Base-by-base conservation (phyloP, 2,113 vertebrate genomes). In the Hippolais icterina region DNA sequence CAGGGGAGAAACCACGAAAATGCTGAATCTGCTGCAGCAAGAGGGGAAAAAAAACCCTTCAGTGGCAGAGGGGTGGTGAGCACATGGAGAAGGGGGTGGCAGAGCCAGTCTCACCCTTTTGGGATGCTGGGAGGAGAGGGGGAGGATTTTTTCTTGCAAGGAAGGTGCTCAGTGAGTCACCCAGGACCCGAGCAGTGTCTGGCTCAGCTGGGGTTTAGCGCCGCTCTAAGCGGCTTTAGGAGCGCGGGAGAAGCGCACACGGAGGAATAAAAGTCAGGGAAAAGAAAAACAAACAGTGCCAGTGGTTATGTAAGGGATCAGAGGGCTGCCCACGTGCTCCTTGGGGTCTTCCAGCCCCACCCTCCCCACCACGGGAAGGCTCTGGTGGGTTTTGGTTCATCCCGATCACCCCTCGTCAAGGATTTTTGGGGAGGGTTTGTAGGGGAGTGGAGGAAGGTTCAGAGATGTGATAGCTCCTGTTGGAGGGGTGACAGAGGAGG, bases 131-230 rank as follows among this genome's bases (percentile, higher is more conserved):
- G 12, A 61, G 28, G 33, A 41, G 21, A 25, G 12, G 47, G 49
- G 17, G 53, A 72, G 35, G 39, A 2, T 50, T 93, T 44, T 44
- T 74, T 41, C 68, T 70, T 66, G 50, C 50, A 7, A 60, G 83
- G 68, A 56, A 76, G 54, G 0, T 4, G 80, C 89, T 83, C 76
- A 35, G 68, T 49, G 83, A 90, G 46, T 72, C 68, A 53, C 7
- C 18, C 89, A 63, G 81, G 64, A 85, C 2, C 82, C 11, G 93
- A 81, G 78, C 11, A 2, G 86, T 6, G 68, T 21, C 56, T 39
- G 91, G 50, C 87, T 96, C 71, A 96, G 89, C 93, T 19, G 74
- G 44, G 71, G 81, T 76, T 96, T 93, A 95, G 72, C 52, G 28
- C 2, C 2, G 50, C 39, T 41, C n/a, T 92, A 84, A 96, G 93